phyloP scores from a whole-genome alignment of 2,113 vertebrate species.

The Blennius ocellaris region DNA sequence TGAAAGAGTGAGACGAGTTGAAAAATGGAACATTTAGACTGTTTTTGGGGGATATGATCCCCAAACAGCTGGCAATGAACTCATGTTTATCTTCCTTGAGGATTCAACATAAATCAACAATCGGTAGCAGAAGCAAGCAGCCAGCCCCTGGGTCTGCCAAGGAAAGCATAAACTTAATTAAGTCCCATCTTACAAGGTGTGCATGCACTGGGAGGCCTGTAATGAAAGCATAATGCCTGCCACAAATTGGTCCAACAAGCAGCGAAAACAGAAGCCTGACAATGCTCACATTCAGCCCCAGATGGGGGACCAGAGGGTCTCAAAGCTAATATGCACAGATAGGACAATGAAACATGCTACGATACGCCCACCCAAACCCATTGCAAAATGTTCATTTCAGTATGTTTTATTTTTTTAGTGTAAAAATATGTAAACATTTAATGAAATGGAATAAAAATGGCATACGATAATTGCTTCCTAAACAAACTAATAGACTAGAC shows the following conservation, averaged over 20 bases:
- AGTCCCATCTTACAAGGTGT: conserved; percentile 76
- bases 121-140: conserved; percentile 64
- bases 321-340: conserved; percentile 40
- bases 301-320: conserved; percentile 22
- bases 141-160: conserved; percentile 66
- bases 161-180: conserved; percentile 78
- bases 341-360: conserved; percentile 1
- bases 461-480: too few relatives aligned
- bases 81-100: conserved; percentile 66
- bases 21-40: conserved; percentile 25
- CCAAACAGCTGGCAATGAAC: conserved; percentile 58
- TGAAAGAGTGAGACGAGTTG: neutral
- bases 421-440: too few relatives aligned
- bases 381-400: too few relatives aligned
- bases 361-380: too few relatives aligned
- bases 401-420: too few relatives aligned
- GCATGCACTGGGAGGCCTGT: conserved; percentile 62
- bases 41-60: conserved; percentile 42
- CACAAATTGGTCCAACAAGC: conserved; percentile 74
- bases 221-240: conserved; percentile 73
- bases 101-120: conserved; percentile 75
- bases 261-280: conserved; percentile 63
- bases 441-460: too few relatives aligned
- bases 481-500: too few relatives aligned
- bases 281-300: conserved; percentile 31